phyloP scores from a whole-genome alignment of 30 jellyfish, hydroid and myxozoan genomes.

The Pseudorhiza aurosa region DNA sequence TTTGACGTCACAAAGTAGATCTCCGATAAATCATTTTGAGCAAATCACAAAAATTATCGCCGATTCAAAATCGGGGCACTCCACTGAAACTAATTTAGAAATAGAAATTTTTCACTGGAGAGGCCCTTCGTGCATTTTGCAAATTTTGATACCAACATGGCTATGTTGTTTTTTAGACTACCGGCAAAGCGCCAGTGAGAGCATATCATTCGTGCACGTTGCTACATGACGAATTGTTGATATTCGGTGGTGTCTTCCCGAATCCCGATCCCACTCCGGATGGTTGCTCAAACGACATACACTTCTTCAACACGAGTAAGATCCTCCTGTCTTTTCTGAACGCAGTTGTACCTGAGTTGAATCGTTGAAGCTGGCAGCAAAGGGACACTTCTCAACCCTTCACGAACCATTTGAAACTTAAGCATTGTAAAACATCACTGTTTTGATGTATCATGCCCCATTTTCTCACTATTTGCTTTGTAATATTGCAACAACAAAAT shows the following conservation, averaged over 20 bases:
- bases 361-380: too few species aligned
- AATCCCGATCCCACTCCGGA: constrained; percentile 94
- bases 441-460: too few species aligned
- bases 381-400: too few species aligned
- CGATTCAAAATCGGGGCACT: not conserved
- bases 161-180: constrained; percentile 34
- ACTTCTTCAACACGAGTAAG: constrained; percentile 75
- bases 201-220: constrained; percentile 76
- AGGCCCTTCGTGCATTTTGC: not conserved
- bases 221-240: constrained; percentile 61
- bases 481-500: too few species aligned
- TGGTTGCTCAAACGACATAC: constrained; percentile 77
- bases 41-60: not conserved
- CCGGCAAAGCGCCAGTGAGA: constrained; percentile 86
- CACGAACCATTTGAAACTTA: too few species aligned
- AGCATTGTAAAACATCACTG: too few species aligned
- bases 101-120: too few species aligned
- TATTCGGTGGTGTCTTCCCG: constrained; percentile 92
- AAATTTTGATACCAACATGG: not conserved
- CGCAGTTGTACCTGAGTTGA: too few species aligned
- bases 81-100: too few species aligned
- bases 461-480: too few species aligned
- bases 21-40: too few species aligned
- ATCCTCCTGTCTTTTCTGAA: not conserved
- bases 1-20: too few species aligned